These are phyloP conservation scores for Protaetia brevitarsis DNA, from an alignment of 1,140 invertebrate species.

Conservation along the genomic window DNA sequence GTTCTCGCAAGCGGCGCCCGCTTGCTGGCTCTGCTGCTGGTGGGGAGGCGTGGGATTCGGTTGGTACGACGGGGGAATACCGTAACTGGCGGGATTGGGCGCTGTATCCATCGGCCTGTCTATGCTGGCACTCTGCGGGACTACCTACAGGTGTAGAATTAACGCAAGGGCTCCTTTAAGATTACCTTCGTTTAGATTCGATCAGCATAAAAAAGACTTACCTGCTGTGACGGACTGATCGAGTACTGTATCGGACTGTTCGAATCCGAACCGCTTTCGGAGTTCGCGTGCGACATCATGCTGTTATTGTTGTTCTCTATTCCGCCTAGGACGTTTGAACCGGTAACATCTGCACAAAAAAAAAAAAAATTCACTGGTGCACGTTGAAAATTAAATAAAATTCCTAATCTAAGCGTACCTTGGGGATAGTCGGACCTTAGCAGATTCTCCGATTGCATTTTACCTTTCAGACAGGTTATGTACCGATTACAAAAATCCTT, in stretches of 20 bases:
- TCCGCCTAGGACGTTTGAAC: not conserved
- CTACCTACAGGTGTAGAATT: slow-evolving; percentile 24
- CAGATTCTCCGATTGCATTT: slow-evolving; percentile 94
- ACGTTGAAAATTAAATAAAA: not conserved
- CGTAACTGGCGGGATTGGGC: slow-evolving; percentile 38
- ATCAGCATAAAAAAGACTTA: slow-evolving; percentile 30
- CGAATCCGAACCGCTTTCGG: slow-evolving; percentile 47
- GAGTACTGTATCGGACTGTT: slow-evolving; percentile 49
- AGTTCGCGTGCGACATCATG: slow-evolving; percentile 45
- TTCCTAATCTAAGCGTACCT: slow-evolving; percentile 41
- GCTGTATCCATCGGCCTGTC: slow-evolving; percentile 44
- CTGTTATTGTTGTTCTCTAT: slow-evolving; percentile 42
- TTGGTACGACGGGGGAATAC: slow-evolving; percentile 43
- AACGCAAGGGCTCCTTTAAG: not conserved
- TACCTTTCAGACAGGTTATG: slow-evolving; percentile 92
- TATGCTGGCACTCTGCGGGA: slow-evolving; percentile 34
- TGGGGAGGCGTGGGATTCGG: slow-evolving; percentile 44
- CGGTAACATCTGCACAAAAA: not conserved
- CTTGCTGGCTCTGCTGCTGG: slow-evolving; percentile 35
- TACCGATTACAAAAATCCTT: slow-evolving; percentile 96
- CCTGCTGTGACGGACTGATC: slow-evolving; percentile 44
- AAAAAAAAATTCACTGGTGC: not conserved
- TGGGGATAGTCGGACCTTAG: slow-evolving; percentile 69
- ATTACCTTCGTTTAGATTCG: not conserved
- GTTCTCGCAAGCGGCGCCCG: slow-evolving; percentile 28